Base-by-base conservation (phyloP, 2,113 vertebrate species). In the Hypomesus transpacificus region DNA sequence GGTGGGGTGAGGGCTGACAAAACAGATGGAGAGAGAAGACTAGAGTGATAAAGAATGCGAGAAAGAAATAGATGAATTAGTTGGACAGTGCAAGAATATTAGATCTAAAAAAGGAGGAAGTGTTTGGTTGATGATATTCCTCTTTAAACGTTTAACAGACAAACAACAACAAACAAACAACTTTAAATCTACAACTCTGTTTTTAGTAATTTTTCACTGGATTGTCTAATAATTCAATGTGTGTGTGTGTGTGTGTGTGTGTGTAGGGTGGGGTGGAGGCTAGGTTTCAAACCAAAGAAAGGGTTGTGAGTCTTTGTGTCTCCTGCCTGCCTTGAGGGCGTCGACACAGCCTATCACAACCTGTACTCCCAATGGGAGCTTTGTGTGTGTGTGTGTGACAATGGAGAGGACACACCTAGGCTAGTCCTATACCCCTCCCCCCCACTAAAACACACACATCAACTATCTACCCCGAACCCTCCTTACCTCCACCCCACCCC, bases 241-340 rank as follows among this genome's bases (percentile, higher is more conserved):
- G 18, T 70, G 34, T 65, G 68, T 66, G 77, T 75, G 66, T 53
- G 52, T 53, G 52, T 56, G 53, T 56, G 39, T 46, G 39, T 11
- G 39, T 46, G 9, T 46, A 46, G 18, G 61, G 61, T 26, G 26
- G 26, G 24, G 61, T 18, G 71, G 62, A 75, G 80, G 74, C 74
- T 66, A 75, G 71, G 77, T 82, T 82, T 82, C 74, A 77, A 64
- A 63, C 26, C 66, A 69, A 63, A 79, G 74, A 79, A 77, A 71
- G 69, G 76, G 28, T 64, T 9, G 31, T 61, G 75, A 71, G 65
- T 61, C 63, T 69, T 69, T 82, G 79, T 79, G 80, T 78, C 77
- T 52, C 31, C 71, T 79, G 69, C 58, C 77, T 82, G 39, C 39
- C 57, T 71, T 61, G 75, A 77, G 77, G 16, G 58, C 72, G 80